phyloP scores from a whole-genome alignment of 1,140 invertebrate species.

The Lethocerus indicus region DNA sequence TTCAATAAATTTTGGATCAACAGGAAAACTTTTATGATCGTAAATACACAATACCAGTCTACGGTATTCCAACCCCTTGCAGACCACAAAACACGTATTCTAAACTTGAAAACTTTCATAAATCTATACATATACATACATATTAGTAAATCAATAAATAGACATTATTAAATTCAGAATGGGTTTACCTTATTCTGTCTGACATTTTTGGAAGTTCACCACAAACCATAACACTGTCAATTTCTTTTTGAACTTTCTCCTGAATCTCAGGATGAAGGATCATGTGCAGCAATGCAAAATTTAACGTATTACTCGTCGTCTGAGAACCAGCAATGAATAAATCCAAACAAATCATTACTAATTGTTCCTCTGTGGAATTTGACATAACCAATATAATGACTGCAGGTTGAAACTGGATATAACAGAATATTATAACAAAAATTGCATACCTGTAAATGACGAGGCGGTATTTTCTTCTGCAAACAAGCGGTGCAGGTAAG shows the following conservation, averaged over 20 bases:
- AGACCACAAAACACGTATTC: too few species aligned
- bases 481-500: slow-evolving; percentile 52
- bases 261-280: slow-evolving; percentile 47
- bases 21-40: too few species aligned
- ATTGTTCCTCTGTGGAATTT: slow-evolving; percentile 37
- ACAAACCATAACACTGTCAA: slow-evolving; percentile 32
- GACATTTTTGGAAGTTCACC: slow-evolving; percentile 23
- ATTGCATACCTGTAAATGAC: too few species aligned
- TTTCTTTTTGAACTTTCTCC: slow-evolving; percentile 40
- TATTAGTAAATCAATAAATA: not conserved
- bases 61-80: too few species aligned
- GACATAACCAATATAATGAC: not conserved
- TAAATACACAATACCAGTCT: too few species aligned
- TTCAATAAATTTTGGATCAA: too few species aligned
- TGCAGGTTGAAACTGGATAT: not conserved
- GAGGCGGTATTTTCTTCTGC: slow-evolving; percentile 23
- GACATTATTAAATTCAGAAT: too few species aligned
- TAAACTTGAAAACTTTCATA: too few species aligned
- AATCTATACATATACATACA: not conserved
- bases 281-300: slow-evolving; percentile 52
- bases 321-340: slow-evolving; percentile 50
- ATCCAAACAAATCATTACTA: slow-evolving; percentile 49
- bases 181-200: slow-evolving; percentile 27
- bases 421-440: not conserved
- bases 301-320: slow-evolving; percentile 53